Evolutionary conservation across 2,113 vertebrate genomes (phyloP).

Genomic region (Aptenodytes patagonicus): DNA sequence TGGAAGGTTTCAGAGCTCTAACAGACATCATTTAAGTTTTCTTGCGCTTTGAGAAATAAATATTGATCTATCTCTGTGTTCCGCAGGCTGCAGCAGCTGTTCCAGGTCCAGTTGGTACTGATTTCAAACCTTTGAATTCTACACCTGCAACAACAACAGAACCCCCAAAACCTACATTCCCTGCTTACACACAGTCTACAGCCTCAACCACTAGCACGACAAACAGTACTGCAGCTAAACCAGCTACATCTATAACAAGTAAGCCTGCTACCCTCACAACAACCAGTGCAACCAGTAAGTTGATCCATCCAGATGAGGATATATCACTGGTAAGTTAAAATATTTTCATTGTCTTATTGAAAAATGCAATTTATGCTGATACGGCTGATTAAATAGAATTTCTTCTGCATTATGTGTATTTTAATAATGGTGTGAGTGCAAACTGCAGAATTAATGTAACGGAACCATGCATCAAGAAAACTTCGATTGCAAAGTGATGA

Average conservation of each 20-base stretch:
- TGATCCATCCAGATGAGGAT: conserved; percentile 99
- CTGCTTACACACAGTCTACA: conserved; percentile 94
- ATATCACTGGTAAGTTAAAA: conserved; percentile 97
- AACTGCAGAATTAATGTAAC: neutral
- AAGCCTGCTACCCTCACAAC: conserved; percentile 98
- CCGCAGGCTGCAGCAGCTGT: conserved; percentile 89
- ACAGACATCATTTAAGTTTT: neutral
- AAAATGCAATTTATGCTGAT: neutral
- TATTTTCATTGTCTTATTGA: neutral
- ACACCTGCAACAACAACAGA: conserved; percentile 83
- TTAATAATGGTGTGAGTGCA: neutral
- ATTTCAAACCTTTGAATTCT: conserved; percentile 88
- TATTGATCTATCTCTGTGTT: conserved; percentile 55
- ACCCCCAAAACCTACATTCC: conserved; percentile 96
- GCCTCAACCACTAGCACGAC: conserved; percentile 91
- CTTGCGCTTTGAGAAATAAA: neutral
- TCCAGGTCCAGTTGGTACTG: conserved; percentile 85
- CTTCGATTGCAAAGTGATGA: neutral
- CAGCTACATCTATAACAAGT: conserved; percentile 92
- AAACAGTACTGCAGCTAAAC: conserved; percentile 94
- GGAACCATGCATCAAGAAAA: neutral
- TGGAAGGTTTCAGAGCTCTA: conserved; percentile 50
- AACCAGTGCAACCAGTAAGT: conserved; percentile 99
- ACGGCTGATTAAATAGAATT: neutral
- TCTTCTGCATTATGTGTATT: neutral